These are phyloP conservation scores for Lophius piscatorius DNA, from an alignment of 2,113 vertebrate species.

Conservation along the genomic window DNA sequence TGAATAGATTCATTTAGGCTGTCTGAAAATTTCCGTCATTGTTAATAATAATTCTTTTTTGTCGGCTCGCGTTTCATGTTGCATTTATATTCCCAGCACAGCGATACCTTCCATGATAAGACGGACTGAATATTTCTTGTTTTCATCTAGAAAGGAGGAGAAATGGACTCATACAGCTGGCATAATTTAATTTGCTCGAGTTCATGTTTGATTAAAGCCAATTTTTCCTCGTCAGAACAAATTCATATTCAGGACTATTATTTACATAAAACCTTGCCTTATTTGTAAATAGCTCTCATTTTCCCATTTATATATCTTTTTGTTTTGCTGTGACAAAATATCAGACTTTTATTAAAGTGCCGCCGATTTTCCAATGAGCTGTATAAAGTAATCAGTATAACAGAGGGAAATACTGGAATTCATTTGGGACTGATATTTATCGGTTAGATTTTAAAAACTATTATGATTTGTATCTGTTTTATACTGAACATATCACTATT, in stretches of 20 bases:
- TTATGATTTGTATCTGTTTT: constrained; percentile 1
- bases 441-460: constrained; percentile 4
- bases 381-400: not conserved
- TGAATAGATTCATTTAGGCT: constrained; percentile 57
- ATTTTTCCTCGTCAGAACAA: constrained; percentile 61
- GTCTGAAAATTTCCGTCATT: constrained; percentile 50
- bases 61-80: constrained; percentile 47
- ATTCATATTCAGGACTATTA: constrained; percentile 66
- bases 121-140: constrained; percentile 47
- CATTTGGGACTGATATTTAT: not conserved
- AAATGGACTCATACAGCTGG: constrained; percentile 64
- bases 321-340: constrained; percentile 59
- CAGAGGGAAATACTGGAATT: no score
- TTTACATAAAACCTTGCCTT: constrained; percentile 66
- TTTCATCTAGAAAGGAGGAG: constrained; percentile 40
- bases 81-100: constrained; percentile 53
- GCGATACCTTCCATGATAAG: constrained; percentile 55
- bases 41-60: constrained; percentile 61
- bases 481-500: not conserved
- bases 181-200: constrained; percentile 72
- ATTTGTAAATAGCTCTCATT: constrained; percentile 63
- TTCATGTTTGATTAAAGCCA: constrained; percentile 75
- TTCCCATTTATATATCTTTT: constrained; percentile 48
- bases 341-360: constrained; percentile 26
- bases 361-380: constrained; percentile 15